Base-by-base conservation (phyloP, 2,888 invertebrate species). In the Drosophila incognita region DNA sequence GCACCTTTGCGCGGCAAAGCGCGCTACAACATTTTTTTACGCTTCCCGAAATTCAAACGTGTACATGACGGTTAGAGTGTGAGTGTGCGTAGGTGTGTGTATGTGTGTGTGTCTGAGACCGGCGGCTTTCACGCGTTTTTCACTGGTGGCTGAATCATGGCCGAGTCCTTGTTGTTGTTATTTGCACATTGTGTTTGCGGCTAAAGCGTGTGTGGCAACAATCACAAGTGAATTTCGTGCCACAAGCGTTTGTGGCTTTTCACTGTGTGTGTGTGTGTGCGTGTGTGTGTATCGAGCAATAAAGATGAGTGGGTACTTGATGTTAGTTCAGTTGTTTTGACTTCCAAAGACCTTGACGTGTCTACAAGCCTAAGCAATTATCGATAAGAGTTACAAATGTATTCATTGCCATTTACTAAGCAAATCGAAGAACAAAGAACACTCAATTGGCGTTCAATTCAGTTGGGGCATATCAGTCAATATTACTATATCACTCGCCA, bases 281-380 rank as follows among this genome's bases (percentile, higher is more conserved):
- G 24, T 27, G 29, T 35, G 24, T 59, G 61, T 27, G 65, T 85
- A 71, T 58, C 59, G 51, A 74, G 81, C 74, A 75, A 87, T 82
- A 87, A 84, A 82, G 78, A 87, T 87, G 85, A 85, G 87, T 89
- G 87, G 82, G 82, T 81, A 82, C 85, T 89, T 82, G 82, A 69
- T 69, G 80, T 80, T 79, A 79, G 89, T 72, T 79, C 71, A 67
- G 69, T 61, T 71, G 78, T 64, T 73, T 72, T 71, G 81, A 60
- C 68, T 65, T 67, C 59, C 64, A 60, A 76, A 56, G 72, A 65
- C 59, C 36, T 54, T 71, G 76, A 80, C 76, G 42, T 63, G 53
- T 40, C 52, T 53, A 62, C 67, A 69, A 71, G 51, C 63, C 73
- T 78, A 83, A 67, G 76, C 85, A 79, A 82, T 82, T 82, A 78